Conservation (phyloP, 2,888 invertebrate species). For the Cerastis rubricosa region DNA sequence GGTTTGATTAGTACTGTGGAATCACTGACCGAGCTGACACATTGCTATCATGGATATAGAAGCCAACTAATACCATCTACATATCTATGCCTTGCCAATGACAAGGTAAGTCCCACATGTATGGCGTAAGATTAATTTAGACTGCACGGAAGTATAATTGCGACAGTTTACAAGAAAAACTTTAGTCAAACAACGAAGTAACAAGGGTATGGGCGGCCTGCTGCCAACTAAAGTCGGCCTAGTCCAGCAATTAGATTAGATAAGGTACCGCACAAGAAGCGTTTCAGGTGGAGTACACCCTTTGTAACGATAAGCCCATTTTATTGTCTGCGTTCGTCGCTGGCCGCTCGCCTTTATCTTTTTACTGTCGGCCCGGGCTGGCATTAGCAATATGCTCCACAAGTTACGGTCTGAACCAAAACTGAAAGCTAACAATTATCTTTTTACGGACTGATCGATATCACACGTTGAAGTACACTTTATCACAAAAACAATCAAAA, state of each 20-base stretch:
- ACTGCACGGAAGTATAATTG: background rate
- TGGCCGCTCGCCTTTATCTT: constrained; percentile 82
- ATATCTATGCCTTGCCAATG: background rate
- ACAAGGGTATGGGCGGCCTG: constrained; percentile 27
- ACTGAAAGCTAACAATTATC: constrained; percentile 72
- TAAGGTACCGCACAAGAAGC: constrained; percentile 67
- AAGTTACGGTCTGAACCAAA: constrained; percentile 78
- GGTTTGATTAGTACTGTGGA: constrained; percentile 4
- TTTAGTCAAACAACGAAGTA: constrained; percentile 23
- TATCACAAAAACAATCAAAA: constrained; percentile 16
- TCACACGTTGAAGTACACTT: constrained; percentile 37
- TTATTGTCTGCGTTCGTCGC: constrained; percentile 82
- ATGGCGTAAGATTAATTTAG: constrained; percentile 16
- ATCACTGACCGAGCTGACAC: background rate
- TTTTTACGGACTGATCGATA: constrained; percentile 68
- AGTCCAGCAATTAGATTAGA: constrained; percentile 71
- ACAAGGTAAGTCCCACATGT: background rate
- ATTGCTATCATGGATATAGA: constrained; percentile 1
- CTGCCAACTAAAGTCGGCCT: constrained; percentile 38
- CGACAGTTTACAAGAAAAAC: constrained; percentile 7
- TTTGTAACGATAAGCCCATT: constrained; percentile 83
- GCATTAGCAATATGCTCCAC: constrained; percentile 83
- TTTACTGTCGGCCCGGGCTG: constrained; percentile 80
- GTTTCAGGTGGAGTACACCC: constrained; percentile 76
- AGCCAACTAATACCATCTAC: background rate